phyloP scores from a whole-genome alignment of 2,888 invertebrate genomes.

The Embidobia sp. region DNA sequence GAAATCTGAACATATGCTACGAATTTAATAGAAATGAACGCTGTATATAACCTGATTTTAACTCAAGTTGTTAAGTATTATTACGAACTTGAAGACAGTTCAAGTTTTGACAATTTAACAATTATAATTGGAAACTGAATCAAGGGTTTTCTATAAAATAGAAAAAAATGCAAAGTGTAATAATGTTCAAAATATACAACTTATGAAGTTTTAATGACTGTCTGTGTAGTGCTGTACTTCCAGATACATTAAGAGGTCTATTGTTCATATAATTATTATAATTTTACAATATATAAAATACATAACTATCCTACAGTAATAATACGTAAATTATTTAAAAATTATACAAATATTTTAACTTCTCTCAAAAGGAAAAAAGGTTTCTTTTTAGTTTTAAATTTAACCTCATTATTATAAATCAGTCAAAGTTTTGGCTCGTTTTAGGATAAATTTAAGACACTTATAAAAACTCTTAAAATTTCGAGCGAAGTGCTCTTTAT shows the following conservation, averaged over 20 bases:
- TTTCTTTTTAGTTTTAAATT: not conserved
- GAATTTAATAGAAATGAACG: conserved; percentile 31
- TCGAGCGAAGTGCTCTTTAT: conserved; percentile 20
- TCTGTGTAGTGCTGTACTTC: too few relatives aligned
- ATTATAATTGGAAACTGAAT: too few relatives aligned
- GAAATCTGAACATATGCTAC: conserved; percentile 7
- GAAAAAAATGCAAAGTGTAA: too few relatives aligned
- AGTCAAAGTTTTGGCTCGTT: conserved; percentile 13
- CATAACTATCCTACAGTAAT: too few relatives aligned
- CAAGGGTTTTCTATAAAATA: too few relatives aligned
- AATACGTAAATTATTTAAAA: too few relatives aligned
- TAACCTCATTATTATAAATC: conserved; percentile 13
- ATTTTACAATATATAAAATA: too few relatives aligned
- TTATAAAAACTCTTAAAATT: conserved; percentile 28
- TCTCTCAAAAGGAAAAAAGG: not conserved
- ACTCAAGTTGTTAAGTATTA: conserved; percentile 5
- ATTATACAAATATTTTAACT: not conserved
- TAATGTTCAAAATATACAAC: too few relatives aligned
- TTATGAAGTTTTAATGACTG: too few relatives aligned
- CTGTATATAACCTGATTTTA: conserved; percentile 11
- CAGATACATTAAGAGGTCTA: too few relatives aligned
- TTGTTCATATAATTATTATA: too few relatives aligned
- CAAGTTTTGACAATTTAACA: conserved; percentile 8
- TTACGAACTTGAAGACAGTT: conserved; percentile 24
- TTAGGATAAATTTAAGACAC: conserved; percentile 25